phyloP scores from a whole-genome alignment of 2,797 vertebrate genomes.

The Rhynchonycteris naso region DNA sequence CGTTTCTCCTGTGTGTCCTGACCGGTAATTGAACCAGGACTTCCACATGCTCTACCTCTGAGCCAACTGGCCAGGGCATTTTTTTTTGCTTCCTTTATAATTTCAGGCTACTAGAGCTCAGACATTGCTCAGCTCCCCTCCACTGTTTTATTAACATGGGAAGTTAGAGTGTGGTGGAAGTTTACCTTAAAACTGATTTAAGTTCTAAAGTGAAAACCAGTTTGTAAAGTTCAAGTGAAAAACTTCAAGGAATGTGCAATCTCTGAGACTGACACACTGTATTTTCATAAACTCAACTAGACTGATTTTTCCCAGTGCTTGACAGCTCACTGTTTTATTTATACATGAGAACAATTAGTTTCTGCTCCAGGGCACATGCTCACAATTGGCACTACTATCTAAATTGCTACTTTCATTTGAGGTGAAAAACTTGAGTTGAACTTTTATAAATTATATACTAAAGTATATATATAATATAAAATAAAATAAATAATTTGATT shows the following conservation, averaged over 20 bases:
- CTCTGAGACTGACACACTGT: background rate
- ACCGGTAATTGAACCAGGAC: too few relatives aligned
- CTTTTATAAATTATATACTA: background rate
- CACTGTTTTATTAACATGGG: rapidly evolving
- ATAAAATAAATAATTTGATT: background rate
- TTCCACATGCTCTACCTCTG: too few relatives aligned
- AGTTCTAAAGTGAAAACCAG: background rate
- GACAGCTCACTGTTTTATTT: background rate
- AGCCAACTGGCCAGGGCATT: too few relatives aligned
- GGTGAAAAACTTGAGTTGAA: background rate
- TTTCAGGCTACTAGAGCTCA: background rate
- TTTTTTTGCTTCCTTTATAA: background rate
- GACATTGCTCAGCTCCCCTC: rapidly evolving
- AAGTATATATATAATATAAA: background rate
- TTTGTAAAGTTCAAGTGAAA: background rate
- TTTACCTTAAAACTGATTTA: background rate
- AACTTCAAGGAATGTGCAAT: background rate
- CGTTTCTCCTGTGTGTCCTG: too few relatives aligned
- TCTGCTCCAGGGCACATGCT: background rate
- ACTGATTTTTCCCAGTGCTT: background rate
- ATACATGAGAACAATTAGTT: background rate
- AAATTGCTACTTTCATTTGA: slow-evolving; percentile 31
- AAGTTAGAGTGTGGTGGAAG: background rate
- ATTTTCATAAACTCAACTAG: background rate
- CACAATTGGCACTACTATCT: background rate